Evolutionary conservation across 1,140 invertebrate genomes (phyloP).

Genomic region (Meloidogyne exigua): DNA sequence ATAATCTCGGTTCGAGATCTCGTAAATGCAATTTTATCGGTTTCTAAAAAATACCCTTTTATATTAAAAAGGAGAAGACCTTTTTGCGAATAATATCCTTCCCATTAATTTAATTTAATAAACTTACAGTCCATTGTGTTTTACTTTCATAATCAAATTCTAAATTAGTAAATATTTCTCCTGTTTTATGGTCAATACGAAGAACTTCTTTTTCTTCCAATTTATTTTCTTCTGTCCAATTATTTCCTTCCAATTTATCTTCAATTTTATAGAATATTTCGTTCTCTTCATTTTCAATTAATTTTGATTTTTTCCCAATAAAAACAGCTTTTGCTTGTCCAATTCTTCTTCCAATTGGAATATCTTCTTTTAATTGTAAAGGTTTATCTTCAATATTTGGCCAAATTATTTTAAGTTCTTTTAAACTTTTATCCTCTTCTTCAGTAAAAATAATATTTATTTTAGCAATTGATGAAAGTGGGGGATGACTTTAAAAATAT

Average conservation of each 20-base stretch:
- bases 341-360: slow-evolving; percentile 16
- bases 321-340: background rate
- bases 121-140: slow-evolving; percentile 33
- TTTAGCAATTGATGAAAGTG: background rate
- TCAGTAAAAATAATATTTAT: background rate
- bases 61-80: too few species aligned
- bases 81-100: too few species aligned
- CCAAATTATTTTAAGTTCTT: slow-evolving; percentile 5
- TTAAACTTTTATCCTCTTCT: background rate
- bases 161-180: slow-evolving; percentile 29
- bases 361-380: slow-evolving; percentile 11
- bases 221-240: background rate
- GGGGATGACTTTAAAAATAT: background rate
- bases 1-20: too few species aligned
- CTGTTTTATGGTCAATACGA: slow-evolving; percentile 33
- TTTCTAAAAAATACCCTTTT: too few species aligned
- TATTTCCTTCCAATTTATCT: background rate
- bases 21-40: too few species aligned
- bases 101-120: background rate
- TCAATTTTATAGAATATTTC: slow-evolving; percentile 18
- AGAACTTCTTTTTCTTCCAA: slow-evolving; percentile 11
- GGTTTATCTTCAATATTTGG: slow-evolving; percentile 1
- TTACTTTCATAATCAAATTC: slow-evolving; percentile 41
- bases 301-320: slow-evolving; percentile 12
- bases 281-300: background rate